Base-by-base conservation (phyloP, 2,797 vertebrate species). In the Syngnathus acus region DNA sequence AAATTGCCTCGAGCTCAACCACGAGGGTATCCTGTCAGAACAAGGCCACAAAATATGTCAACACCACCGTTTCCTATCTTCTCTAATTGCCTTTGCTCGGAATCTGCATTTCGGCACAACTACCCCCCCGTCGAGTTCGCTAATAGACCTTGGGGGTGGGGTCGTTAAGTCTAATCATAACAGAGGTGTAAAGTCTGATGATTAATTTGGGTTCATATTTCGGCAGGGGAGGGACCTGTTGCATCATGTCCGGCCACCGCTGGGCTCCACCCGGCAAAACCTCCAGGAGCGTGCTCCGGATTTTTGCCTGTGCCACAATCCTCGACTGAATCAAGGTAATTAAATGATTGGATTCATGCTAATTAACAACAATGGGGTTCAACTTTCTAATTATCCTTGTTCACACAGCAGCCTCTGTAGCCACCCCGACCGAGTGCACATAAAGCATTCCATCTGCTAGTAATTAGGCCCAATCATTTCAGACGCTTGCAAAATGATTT, bases 331-430 rank as follows among this genome's bases (percentile, higher is more conserved):
- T 95, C 94, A 94, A 95, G 94, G 94, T 98, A 98, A 98, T 98
- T 94, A 95, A 97, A 98, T 98, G 95, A 98, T 96, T 99, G 93
- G 94, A 97, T 95, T 95, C 93, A 93, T 92, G 93, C 93, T 95
- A 98, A 98, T 97, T 98, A 98, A 97, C 95, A 95, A 95, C 90
- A 91, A 94, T 95, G 96, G 95, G 94, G 95, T 97, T 98, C 95
- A 97, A 97, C 94, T 97, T 98, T 94, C 95, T 98, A 98, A 98
- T 98, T 97, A 98, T 98, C 96, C 93, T 94, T 94, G 93, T 93
- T 94, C 94, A 94, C 96, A 95, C 94, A 94, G 94, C 95, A 95
- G 94, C 97, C 95, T 93, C 93, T 94, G 94, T 90, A 93, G 94
- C 92, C 93, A 94, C 96, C 96, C 94, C 94, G 94, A 95, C 94